Conservation (phyloP, 2,888 invertebrate species). For the Sicus ferrugineus region DNA sequence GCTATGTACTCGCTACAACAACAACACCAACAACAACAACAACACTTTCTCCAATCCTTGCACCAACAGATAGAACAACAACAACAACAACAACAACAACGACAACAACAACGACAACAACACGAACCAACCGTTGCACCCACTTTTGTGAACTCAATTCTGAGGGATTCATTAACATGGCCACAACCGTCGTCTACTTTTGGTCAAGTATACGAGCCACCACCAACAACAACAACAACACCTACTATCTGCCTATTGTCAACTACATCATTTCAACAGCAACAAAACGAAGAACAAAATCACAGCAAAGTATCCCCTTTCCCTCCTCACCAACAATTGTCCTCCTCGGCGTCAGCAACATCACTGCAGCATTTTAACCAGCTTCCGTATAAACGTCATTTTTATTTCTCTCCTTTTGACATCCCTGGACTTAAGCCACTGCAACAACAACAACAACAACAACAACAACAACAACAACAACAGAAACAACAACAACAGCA, state of each 20-base stretch:
- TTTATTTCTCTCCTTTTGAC: not conserved
- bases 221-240: conserved; percentile 3
- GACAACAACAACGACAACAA: conserved; percentile 36
- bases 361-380: not conserved
- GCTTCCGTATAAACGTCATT: not conserved
- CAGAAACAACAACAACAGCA: not conserved
- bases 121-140: not conserved
- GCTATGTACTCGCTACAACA: conserved; percentile 5
- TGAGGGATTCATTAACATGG: conserved; percentile 33
- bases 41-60: conserved; percentile 37
- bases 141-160: not conserved
- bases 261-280: not conserved
- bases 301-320: not conserved
- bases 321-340: conserved; percentile 4
- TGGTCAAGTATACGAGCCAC: conserved; percentile 6
- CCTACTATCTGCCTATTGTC: not conserved
- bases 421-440: no score
- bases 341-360: not conserved
- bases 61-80: no score
- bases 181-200: conserved; percentile 28
- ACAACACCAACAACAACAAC: conserved; percentile 36
- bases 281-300: not conserved
- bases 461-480: conserved; percentile 13
- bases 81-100: conserved; percentile 34
- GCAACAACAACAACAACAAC: conserved; percentile 22